These are phyloP conservation scores for Rhombomys opimus DNA, from an alignment of 2,113 vertebrate species.

Conservation along the genomic window DNA sequence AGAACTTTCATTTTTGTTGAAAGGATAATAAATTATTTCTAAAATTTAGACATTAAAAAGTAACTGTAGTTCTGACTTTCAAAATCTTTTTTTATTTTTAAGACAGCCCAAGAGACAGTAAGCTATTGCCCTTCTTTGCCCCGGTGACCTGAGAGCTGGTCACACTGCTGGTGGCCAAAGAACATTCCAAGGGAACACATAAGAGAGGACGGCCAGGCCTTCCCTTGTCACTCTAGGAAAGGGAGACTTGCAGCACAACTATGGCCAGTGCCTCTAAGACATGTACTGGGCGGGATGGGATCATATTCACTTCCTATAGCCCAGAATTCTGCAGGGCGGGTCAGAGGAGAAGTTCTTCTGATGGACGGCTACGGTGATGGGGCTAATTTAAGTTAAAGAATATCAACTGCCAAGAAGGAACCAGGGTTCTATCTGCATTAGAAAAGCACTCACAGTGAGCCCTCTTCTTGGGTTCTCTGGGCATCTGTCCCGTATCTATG, in stretches of 20 bases:
- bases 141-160: too few relatives aligned
- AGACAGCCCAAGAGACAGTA: neutral
- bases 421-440: neutral
- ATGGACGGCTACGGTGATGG: neutral
- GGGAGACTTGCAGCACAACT: neutral
- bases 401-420: neutral
- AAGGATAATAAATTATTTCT: conserved; percentile 19
- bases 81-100: neutral
- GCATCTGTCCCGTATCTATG: neutral
- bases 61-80: neutral
- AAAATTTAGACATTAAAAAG: conserved; percentile 24
- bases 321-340: neutral
- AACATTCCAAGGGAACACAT: neutral
- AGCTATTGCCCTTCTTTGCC: neutral
- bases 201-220: neutral
- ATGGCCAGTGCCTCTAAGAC: neutral
- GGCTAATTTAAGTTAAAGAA: neutral
- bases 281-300: neutral
- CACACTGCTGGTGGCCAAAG: neutral
- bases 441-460: neutral
- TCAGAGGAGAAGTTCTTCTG: neutral
- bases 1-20: neutral
- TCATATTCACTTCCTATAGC: neutral
- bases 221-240: neutral
- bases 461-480: neutral